Evolutionary conservation across 2,113 vertebrate species (phyloP).

Genomic region (Empidonax alnorum): DNA sequence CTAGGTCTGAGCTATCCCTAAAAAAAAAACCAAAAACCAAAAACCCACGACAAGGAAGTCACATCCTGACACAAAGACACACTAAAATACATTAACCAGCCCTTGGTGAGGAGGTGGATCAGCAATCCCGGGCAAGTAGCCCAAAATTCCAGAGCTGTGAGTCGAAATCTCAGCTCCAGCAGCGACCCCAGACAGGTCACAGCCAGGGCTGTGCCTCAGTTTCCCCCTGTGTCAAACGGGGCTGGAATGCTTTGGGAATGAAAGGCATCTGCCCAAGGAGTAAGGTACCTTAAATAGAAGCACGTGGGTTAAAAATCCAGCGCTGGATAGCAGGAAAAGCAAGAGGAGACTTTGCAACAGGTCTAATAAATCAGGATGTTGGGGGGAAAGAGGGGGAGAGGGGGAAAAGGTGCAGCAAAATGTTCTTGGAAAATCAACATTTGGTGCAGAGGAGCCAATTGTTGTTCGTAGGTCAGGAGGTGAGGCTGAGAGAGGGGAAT

Average conservation of each 20-base stretch:
- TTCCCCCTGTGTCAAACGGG: background rate
- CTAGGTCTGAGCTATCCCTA: background rate
- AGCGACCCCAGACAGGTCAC: background rate
- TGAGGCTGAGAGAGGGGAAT: background rate
- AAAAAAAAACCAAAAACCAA: background rate
- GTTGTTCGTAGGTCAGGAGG: background rate
- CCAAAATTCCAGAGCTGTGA: background rate
- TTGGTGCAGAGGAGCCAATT: background rate
- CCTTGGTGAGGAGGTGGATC: background rate
- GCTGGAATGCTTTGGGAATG: background rate
- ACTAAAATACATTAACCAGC: rapidly evolving
- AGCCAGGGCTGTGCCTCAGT: background rate
- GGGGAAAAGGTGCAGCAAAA: rapidly evolving
- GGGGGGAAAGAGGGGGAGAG: too few species aligned
- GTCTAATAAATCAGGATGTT: rapidly evolving
- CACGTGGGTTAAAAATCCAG: rapidly evolving
- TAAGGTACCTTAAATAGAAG: background rate
- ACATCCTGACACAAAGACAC: rapidly evolving
- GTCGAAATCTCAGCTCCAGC: background rate
- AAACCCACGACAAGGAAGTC: background rate
- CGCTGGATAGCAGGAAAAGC: background rate
- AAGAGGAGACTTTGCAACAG: background rate
- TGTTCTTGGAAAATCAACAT: background rate
- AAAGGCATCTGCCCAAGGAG: background rate
- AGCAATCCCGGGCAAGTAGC: background rate